Evolutionary conservation across 2,888 invertebrate species (phyloP), one percentile per base, ranked within the genome.

Genomic region (Tetranychus truncatus): DNA sequence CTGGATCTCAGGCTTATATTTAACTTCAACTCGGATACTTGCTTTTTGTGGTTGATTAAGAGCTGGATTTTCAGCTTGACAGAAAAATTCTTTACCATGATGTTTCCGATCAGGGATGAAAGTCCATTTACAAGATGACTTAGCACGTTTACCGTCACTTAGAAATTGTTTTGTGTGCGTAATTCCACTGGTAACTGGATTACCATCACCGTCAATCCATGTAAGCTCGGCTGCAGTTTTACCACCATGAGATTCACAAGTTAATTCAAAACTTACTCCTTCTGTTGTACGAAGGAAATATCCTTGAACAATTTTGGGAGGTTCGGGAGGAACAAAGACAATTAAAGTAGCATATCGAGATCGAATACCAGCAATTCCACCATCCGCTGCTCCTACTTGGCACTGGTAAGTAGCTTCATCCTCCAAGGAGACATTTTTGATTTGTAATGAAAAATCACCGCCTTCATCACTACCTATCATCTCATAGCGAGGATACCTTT

Each of bases 401-500:
- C 95, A 95, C 85, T 94, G 92, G 84, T 92, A 96, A 80, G 88
- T 87, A 15, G 92, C 95, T 81, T 96, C 95, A 82, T 95, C 95
- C 81, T 94, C 93, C 81, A 95, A 83, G 81, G 90, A 89, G 75
- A 95, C 90, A 65, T 93, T 91, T 81, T 88, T 88, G 80, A 95
- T 93, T 83, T 92, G 91, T 83, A 95, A 84, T 11, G 93, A 93
- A 84, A 88, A 95, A 83, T 95, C 95, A 80, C 92, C 95, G 87
- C 93, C 92, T 83, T 92, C 92, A 82, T 94, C 92, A 81, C 91
- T 92, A 71, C 96, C 96, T 79, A 95, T 90, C 95, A 97, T 96
- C 78, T 90, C 88, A 84, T 96, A 96, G 76, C 96, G 87, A 77
- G 93, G 92, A 84, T 91, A 96, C 66, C 92, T 93, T 77, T 91